A percentile compares a stretch with the other conserved stretches of the same genome.
These are phyloP conservation scores for Pseudorhombus dupliciocellatus DNA, from an alignment of 2,113 vertebrate genomes.

Conservation along the genomic window DNA sequence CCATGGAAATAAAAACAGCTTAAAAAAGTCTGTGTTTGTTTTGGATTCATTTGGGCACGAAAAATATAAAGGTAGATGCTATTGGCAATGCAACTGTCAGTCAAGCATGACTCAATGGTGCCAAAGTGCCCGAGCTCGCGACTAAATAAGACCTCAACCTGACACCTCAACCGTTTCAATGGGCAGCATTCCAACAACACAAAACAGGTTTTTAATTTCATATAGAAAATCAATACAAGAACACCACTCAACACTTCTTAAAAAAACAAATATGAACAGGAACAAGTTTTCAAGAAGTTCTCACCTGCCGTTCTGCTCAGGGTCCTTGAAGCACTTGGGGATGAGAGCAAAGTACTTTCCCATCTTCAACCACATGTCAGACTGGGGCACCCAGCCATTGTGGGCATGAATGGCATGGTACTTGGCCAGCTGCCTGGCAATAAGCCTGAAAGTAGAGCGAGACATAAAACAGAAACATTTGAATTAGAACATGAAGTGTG, in stretches of 20 bases:
- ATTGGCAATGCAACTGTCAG: neutral
- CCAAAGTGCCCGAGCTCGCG: neutral
- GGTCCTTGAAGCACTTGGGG: slow-evolving; percentile 88
- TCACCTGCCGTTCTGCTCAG: slow-evolving; percentile 87
- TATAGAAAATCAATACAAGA: neutral
- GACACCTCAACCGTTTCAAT: neutral
- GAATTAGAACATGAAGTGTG: neutral
- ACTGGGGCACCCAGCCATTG: slow-evolving; percentile 97
- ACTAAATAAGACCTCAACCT: neutral
- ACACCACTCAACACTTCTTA: too few species aligned
- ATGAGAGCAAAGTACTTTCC: slow-evolving; percentile 94
- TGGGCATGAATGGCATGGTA: slow-evolving; percentile 98
- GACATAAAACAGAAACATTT: slow-evolving; percentile 5
- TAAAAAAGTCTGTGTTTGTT: slow-evolving; percentile 24
- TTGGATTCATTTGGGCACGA: slow-evolving; percentile 9
- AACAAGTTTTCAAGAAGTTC: slow-evolving; percentile 1
- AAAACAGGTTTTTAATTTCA: neutral
- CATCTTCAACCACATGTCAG: slow-evolving; percentile 96
- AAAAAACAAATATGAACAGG: too few species aligned
- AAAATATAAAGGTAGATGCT: neutral
- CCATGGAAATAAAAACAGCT: neutral
- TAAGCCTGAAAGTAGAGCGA: slow-evolving; percentile 81
- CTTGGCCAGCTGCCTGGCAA: slow-evolving; percentile 95
- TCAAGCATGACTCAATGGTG: neutral
- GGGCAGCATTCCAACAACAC: neutral